A percentile compares a stretch with the other conserved stretches of the same genome.
Conservation (phyloP, 2,113 vertebrate genomes). For the Struthio camelus region DNA sequence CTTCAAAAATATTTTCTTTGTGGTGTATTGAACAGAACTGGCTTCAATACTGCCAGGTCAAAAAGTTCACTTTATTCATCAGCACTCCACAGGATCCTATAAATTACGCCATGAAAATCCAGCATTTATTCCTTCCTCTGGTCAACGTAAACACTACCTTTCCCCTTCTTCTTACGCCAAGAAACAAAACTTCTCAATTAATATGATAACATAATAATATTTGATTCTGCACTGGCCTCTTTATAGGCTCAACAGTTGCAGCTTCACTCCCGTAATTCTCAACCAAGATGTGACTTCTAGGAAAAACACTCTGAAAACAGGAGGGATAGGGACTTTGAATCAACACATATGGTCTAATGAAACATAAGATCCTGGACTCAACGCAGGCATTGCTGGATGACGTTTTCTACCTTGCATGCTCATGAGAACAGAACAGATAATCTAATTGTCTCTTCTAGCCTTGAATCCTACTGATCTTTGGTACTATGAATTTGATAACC, state of each 20-base stretch:
- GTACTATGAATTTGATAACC: background rate
- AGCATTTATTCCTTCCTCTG: background rate
- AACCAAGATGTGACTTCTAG: background rate
- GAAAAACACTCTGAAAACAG: background rate
- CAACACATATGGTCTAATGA: background rate
- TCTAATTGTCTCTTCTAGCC: background rate
- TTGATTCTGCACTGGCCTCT: background rate
- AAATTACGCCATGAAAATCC: background rate
- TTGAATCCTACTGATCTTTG: background rate
- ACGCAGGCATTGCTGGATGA: background rate
- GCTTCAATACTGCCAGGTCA: slow-evolving; percentile 26
- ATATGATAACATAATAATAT: slow-evolving; percentile 15
- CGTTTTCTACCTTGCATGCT: background rate
- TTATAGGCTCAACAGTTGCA: background rate
- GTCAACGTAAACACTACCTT: slow-evolving; percentile 4
- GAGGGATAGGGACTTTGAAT: background rate
- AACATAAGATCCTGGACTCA: background rate
- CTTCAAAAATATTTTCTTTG: slow-evolving; percentile 54
- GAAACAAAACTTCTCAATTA: background rate
- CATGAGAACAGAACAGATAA: background rate
- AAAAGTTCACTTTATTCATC: background rate
- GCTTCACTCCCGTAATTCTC: background rate
- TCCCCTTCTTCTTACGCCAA: background rate
- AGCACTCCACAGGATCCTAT: background rate
- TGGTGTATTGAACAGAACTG: background rate